Conservation (phyloP, 2,888 invertebrate species). For the Diachrysia chrysitis region DNA sequence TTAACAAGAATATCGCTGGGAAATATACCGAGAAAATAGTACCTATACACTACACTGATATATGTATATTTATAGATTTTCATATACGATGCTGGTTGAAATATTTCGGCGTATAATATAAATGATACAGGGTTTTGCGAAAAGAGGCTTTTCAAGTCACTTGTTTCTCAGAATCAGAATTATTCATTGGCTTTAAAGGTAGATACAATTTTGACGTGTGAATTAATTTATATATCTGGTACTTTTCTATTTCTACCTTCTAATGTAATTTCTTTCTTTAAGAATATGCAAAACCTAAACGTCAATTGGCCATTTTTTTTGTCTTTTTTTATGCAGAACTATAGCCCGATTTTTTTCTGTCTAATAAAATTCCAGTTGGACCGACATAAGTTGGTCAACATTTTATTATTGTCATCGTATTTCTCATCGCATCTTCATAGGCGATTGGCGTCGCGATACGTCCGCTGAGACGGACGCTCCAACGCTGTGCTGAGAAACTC, state of each 20-base stretch:
- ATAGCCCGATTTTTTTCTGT: too few relatives aligned
- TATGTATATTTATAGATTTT: slow-evolving; percentile 60
- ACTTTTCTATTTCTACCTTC: too few relatives aligned
- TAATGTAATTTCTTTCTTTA: too few relatives aligned
- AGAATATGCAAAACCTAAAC: too few relatives aligned
- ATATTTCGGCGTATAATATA: slow-evolving; percentile 17
- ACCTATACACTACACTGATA: slow-evolving; percentile 41
- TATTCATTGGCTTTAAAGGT: not conserved
- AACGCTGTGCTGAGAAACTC: slow-evolving; percentile 48
- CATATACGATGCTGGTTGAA: slow-evolving; percentile 58
- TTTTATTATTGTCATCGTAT: slow-evolving; percentile 46
- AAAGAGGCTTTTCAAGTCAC: not conserved
- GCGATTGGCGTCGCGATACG: slow-evolving; percentile 53
- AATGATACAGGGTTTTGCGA: not conserved
- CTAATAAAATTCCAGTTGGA: slow-evolving; percentile 11
- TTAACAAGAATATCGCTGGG: slow-evolving; percentile 39
- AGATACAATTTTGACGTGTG: not conserved
- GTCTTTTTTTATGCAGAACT: too few relatives aligned
- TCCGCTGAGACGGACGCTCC: slow-evolving; percentile 32
- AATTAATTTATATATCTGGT: too few relatives aligned
- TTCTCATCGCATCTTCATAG: slow-evolving; percentile 47
- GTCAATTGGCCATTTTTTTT: too few relatives aligned
- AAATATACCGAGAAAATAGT: slow-evolving; percentile 57
- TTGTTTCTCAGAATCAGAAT: not conserved
- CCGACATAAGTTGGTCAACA: slow-evolving; percentile 35